These are phyloP conservation scores for Eurytoma adleriae DNA, from an alignment of 2,888 invertebrate species.

Conservation along the genomic window DNA sequence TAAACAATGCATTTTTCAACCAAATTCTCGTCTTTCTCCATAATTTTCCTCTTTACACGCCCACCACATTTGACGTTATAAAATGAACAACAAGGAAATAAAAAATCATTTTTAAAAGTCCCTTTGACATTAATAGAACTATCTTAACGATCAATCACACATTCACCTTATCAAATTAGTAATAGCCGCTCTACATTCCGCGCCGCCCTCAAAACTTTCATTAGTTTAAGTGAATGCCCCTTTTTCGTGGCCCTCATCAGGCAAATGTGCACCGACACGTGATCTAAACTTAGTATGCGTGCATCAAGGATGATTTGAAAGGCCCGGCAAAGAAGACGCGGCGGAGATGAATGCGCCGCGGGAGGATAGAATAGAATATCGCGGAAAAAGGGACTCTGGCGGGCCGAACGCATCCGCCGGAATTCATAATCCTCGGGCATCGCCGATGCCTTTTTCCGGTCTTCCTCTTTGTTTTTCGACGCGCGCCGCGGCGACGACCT, in stretches of 20 bases:
- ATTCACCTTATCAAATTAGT: no score
- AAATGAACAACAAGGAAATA: no score
- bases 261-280: conserved; percentile 7
- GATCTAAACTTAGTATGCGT: not conserved
- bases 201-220: not conserved
- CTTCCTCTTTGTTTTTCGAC: conserved; percentile 8
- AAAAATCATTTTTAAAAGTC: no score
- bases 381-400: conserved; percentile 59
- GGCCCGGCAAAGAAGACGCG: not conserved
- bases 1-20: no score
- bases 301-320: conserved; percentile 17
- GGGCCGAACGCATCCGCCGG: conserved; percentile 58
- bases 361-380: conserved; percentile 5
- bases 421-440: conserved; percentile 64
- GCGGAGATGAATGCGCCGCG: not conserved
- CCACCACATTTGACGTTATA: no score
- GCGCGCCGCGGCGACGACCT: not conserved
- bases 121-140: no score
- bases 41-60: no score
- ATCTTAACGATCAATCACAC: no score
- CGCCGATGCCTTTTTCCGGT: conserved; percentile 60
- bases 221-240: conserved; percentile 16
- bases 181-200: no score
- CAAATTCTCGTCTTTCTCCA: no score
- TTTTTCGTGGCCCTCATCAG: not conserved